Base-by-base conservation (phyloP, 2,888 invertebrate genomes). In the Tetragonula carbonaria region DNA sequence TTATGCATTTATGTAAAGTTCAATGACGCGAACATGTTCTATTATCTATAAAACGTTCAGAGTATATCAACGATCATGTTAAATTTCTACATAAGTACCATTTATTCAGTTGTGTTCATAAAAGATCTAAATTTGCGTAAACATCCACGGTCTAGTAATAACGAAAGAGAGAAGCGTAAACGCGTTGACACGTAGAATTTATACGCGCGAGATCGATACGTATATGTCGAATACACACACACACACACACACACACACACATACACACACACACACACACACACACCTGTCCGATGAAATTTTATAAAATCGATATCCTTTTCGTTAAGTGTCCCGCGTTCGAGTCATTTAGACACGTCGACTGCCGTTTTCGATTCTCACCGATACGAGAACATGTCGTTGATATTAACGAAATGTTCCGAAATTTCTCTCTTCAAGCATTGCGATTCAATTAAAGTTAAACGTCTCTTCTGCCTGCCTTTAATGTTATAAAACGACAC, bases 241-340 rank as follows among this genome's bases (percentile, higher is more conserved):
- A 28, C 28, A 28, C 1, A 28, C 28, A 28, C 28, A 28, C 28
- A 28, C 28, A 28, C 28, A 28, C 28, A 28, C 28, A 38, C 78
- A 38, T 0, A 38, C 14, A n/a, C 23, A 1, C 28, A 28, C 28
- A 28, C 28, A 28, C 28, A 28, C 28, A 28, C 28, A 38, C 78
- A 38, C 0, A 38, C 14, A n/a, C 23, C 57, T 21, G 80, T 66
- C 73, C 78, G 76, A 86, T 85, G 85, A 70, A 75, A 74, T 87
- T 88, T 88, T 90, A 62, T 78, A 82, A 85, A 80, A 65, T 23
- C 53, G 62, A 88, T 59, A 88, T 67, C 13, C 62, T 57, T 68
- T 79, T 57, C 72, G 67, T 71, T 74, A 72, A 59, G 63, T 63
- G 63, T 74, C 70, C 33, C 50, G 70, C 62, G 74, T 74, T 84